phyloP scores from a whole-genome alignment of 2,797 vertebrate species.

The Tolypeutes matacus region DNA sequence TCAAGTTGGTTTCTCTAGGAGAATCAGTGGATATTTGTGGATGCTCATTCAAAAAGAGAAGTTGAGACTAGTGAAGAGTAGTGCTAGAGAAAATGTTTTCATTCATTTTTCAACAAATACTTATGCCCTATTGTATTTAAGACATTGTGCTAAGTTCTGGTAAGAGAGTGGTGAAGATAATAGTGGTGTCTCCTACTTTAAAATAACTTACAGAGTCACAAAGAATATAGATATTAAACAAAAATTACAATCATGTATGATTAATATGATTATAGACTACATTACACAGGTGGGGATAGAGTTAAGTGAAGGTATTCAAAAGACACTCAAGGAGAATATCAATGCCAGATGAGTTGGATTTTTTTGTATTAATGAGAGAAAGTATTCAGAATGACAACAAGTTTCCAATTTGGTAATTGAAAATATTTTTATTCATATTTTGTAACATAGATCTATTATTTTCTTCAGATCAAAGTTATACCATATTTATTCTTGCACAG shows the following conservation, averaged over 20 bases:
- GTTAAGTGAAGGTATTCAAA: not conserved
- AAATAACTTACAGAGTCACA: not conserved
- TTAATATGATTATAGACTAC: not conserved
- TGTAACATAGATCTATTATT: not conserved
- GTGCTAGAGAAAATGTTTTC: not conserved
- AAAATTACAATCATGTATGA: not conserved
- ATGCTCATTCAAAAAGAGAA: not conserved
- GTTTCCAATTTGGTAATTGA: too few species aligned
- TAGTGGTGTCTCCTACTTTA: accelerated
- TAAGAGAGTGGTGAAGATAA: not conserved
- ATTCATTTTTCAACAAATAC: not conserved
- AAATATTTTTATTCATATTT: not conserved
- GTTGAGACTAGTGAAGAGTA: not conserved
- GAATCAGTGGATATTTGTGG: not conserved
- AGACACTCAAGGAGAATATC: too few species aligned
- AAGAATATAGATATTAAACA: not conserved
- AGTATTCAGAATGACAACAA: too few species aligned
- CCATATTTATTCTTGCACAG: not conserved
- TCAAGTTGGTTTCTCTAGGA: not conserved
- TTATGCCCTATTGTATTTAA: not conserved
- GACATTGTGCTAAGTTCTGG: not conserved
- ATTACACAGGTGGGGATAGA: not conserved
- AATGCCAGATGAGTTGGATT: too few species aligned
- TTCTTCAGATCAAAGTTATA: not conserved
- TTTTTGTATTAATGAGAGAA: too few species aligned